These are phyloP conservation scores for Pachydiplax longipennis DNA, from an alignment of 2,888 invertebrate species.

Conservation along the genomic window DNA sequence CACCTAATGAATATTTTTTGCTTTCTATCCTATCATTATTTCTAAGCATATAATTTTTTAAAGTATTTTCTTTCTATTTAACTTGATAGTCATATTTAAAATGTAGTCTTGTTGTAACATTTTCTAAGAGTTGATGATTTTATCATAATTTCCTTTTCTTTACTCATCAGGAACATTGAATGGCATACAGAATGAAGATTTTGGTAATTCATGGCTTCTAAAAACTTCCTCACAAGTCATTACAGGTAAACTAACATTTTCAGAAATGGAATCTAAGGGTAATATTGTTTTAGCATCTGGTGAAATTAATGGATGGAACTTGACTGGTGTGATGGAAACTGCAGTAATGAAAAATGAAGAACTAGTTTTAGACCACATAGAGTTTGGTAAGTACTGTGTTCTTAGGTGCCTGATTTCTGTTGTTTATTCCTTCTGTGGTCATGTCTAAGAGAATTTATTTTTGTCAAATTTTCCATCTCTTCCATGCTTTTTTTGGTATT, in stretches of 20 bases:
- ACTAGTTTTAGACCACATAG: conserved; percentile 57
- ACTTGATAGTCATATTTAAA: too few species aligned
- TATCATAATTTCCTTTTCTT: background rate
- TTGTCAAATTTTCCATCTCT: background rate
- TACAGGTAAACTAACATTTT: conserved; percentile 50
- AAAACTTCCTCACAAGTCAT: conserved; percentile 56
- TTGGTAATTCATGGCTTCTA: conserved; percentile 60
- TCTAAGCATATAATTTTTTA: too few species aligned
- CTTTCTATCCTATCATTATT: too few species aligned
- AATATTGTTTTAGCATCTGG: conserved; percentile 52
- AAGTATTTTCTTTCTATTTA: too few species aligned
- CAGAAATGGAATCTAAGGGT: conserved; percentile 51
- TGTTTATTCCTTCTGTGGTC: background rate
- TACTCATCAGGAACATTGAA: conserved; percentile 55
- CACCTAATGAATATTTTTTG: too few species aligned
- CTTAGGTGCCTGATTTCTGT: background rate
- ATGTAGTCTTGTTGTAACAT: too few species aligned
- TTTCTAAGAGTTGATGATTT: background rate
- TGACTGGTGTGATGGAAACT: conserved; percentile 57
- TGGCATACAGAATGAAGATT: conserved; percentile 58
- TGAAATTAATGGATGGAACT: conserved; percentile 58
- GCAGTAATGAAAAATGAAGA: conserved; percentile 59
- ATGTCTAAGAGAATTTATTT: too few species aligned
- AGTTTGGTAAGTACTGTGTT: conserved; percentile 58
- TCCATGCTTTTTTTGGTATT: background rate